phyloP scores from a whole-genome alignment of 2,797 vertebrate species.

The Percopsis omiscomaycus region DNA sequence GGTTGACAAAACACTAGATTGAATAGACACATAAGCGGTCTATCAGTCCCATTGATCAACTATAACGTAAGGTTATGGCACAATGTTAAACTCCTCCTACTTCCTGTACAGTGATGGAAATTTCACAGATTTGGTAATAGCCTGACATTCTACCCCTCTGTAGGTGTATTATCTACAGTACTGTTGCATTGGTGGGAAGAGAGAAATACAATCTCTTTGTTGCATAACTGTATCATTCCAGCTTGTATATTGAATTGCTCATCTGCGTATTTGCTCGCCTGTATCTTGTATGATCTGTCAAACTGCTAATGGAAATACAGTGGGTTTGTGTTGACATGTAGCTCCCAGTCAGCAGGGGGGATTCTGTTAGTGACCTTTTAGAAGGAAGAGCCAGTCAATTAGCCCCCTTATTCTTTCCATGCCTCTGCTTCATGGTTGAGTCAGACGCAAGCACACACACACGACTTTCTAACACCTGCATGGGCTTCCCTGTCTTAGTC shows the following conservation, averaged over 20 bases:
- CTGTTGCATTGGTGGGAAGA: constrained; percentile 59
- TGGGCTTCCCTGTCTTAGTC: constrained; percentile 73
- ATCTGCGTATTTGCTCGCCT: background rate
- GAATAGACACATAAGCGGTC: too few species aligned
- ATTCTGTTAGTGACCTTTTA: constrained; percentile 64
- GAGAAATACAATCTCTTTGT: constrained; percentile 1
- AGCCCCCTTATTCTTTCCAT: constrained; percentile 72
- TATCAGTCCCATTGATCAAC: too few species aligned
- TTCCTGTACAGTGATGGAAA: constrained; percentile 65
- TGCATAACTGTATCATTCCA: too few species aligned
- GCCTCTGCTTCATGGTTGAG: constrained; percentile 50
- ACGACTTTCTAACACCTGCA: constrained; percentile 52
- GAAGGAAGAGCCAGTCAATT: constrained; percentile 60
- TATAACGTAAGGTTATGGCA: constrained; percentile 1
- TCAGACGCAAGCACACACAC: constrained; percentile 46
- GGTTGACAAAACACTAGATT: too few species aligned
- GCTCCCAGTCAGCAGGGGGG: constrained; percentile 50
- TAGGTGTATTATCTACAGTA: constrained; percentile 38
- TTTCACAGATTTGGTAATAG: constrained; percentile 41
- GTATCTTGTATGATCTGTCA: background rate
- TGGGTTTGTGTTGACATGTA: constrained; percentile 22
- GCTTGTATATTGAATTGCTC: too few species aligned
- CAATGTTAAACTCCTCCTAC: constrained; percentile 27
- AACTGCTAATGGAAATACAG: constrained; percentile 33
- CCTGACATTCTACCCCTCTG: constrained; percentile 49